Conservation (phyloP, 2,888 invertebrate species). For the Ditylenchus weischeri region DNA sequence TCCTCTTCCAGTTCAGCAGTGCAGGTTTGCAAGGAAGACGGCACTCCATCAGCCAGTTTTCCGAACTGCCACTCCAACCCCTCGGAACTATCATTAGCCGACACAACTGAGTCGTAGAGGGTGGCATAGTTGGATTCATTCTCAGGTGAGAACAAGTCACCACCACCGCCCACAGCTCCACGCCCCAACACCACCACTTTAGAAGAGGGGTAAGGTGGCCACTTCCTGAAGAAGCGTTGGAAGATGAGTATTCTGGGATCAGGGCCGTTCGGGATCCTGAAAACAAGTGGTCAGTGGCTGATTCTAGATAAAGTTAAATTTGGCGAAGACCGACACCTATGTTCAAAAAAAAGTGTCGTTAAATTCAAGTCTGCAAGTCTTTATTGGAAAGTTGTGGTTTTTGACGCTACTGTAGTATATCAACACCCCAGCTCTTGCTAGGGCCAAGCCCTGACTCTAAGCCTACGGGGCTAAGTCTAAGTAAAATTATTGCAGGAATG, state of each 20-base stretch:
- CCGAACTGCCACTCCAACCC: constrained; percentile 7
- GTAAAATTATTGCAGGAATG: too few relatives aligned
- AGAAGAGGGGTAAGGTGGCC: constrained; percentile 6
- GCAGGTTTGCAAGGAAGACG: constrained; percentile 7
- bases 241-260: constrained; percentile 48
- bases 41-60: neutral
- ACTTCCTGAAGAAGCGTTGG: constrained; percentile 33
- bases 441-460: too few relatives aligned
- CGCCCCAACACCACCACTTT: neutral
- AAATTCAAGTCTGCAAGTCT: too few relatives aligned
- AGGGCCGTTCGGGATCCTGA: constrained; percentile 52
- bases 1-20: constrained; percentile 8
- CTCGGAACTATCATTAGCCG: neutral
- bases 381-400: too few relatives aligned
- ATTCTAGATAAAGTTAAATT: too few relatives aligned
- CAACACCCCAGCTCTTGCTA: too few relatives aligned
- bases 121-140: constrained; percentile 55
- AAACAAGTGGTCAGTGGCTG: neutral
- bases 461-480: too few relatives aligned
- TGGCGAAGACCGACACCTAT: too few relatives aligned
- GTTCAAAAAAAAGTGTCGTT: too few relatives aligned
- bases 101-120: constrained; percentile 48
- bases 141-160: neutral
- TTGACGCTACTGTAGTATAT: too few relatives aligned
- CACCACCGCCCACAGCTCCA: neutral